Evolutionary conservation across 2,888 invertebrate genomes (phyloP).

Genomic region (Desoria tigrina): DNA sequence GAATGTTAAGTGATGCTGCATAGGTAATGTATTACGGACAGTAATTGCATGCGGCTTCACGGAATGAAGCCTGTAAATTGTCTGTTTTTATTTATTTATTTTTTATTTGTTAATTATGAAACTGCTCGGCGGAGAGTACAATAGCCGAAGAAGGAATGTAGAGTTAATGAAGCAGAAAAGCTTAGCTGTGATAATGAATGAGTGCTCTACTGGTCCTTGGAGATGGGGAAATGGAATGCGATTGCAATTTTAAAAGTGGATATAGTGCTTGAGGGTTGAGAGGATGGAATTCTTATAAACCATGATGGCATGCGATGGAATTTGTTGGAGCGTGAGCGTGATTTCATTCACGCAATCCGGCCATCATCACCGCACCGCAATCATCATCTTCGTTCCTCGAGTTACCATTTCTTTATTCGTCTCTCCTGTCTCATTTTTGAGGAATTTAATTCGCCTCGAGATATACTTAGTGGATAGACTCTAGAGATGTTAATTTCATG

Average conservation of each 20-base stretch:
- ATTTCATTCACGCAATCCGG: constrained; percentile 52
- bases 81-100: no score
- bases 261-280: constrained; percentile 30
- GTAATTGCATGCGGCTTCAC: no score
- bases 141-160: not conserved
- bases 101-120: no score
- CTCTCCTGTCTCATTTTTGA: not conserved
- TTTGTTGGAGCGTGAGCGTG: constrained; percentile 51
- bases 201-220: constrained; percentile 20
- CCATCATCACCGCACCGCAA: constrained; percentile 33
- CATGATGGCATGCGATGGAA: constrained; percentile 45
- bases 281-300: constrained; percentile 43
- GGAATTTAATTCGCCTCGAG: not conserved
- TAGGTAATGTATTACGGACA: no score
- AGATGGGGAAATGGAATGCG: constrained; percentile 14
- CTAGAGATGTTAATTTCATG: no score
- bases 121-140: no score
- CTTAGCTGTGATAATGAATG: constrained; percentile 4
- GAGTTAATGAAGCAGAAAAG: constrained; percentile 1
- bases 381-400: constrained; percentile 22
- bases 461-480: no score
- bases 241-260: constrained; percentile 10
- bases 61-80: no score
- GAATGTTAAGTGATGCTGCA: no score
- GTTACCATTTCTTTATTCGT: constrained; percentile 3